Percentiles rank a stretch among this genome's conserved stretches.
Conservation (phyloP, 2,797 vertebrate species). For the Sebastes nivosus region DNA sequence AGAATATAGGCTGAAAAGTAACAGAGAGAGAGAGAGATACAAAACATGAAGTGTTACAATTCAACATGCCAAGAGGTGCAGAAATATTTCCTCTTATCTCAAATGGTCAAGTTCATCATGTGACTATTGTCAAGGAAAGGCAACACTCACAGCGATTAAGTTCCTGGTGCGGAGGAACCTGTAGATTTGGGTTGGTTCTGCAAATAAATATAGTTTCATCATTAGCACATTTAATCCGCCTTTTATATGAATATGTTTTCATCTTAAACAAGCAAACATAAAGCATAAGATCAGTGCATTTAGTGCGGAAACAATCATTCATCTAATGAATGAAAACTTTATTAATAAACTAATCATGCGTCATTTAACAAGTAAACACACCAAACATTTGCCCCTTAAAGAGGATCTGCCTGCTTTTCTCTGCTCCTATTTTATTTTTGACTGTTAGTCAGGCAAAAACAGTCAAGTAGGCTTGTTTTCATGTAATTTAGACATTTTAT, state of each 20-base stretch:
- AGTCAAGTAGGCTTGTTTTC: background rate
- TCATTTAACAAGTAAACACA: background rate
- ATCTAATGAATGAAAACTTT: background rate
- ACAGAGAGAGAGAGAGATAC: background rate
- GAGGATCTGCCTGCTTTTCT: background rate
- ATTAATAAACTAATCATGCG: background rate
- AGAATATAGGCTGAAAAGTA: constrained; percentile 92
- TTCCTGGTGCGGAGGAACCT: constrained; percentile 98
- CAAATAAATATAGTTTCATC: constrained; percentile 9
- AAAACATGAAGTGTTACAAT: background rate
- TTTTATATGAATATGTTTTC: background rate
- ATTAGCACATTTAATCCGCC: background rate
- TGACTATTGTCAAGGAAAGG: background rate
- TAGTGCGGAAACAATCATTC: background rate
- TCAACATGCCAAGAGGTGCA: background rate
- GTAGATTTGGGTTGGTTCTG: constrained; percentile 99
- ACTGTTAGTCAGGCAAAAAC: background rate
- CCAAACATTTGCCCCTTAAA: background rate
- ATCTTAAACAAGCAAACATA: background rate
- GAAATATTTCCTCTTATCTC: background rate
- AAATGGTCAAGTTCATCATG: background rate
- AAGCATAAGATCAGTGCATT: background rate
- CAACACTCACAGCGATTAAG: constrained; percentile 93
- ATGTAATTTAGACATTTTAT: background rate
- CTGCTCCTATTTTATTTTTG: background rate